Evolutionary conservation across 2,888 invertebrate species (phyloP), one percentile per base, ranked within the genome.

Genomic region (Calameuta idolon): DNA sequence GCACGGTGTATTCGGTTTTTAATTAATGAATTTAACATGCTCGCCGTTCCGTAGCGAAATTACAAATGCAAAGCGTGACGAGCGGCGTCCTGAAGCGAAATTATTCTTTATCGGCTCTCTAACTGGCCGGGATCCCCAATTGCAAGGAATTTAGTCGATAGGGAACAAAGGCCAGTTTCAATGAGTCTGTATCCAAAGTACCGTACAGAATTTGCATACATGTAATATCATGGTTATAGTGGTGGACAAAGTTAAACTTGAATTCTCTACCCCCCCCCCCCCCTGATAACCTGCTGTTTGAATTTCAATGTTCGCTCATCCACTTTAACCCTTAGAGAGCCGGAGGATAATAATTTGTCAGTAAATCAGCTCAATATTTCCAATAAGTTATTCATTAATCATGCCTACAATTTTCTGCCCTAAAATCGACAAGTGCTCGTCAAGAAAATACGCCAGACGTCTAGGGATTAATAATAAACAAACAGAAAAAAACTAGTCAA

Each of bases 91-190:
- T 11, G 71, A 23, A 55, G 78, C 79, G 79, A 75, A 77, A 84
- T 84, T 85, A 85, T 87, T 87, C 83, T 85, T 84, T 82, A 83
- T 84, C 81, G 80, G 80, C 80, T 76, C 79, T 79, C 79, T 83
- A 85, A 83, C 82, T 83, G 80, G 79, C 78, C 69, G n/a, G 75
- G 82, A 83, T 82, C 83, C 85, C 88, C 87, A 89, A 89, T 89
- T 86, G 83, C 84, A 79, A 78, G 83, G 84, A 88, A 89, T 89
- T 87, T 85, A 85, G 87, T 89, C 89, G 87, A 83, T 83, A 80
- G 69, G 79, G 85, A 83, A 35, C n/a, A 74, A 74, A 77, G 33
- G 40, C 74, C 71, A 23, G 11, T 30, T 71, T 23, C 11, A 71
- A 15, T 11, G 15, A 71, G 12, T 34, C 71, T 34, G 71, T 11